phyloP scores from a whole-genome alignment of 2,113 vertebrate species.

The Melanocharis versteri region DNA sequence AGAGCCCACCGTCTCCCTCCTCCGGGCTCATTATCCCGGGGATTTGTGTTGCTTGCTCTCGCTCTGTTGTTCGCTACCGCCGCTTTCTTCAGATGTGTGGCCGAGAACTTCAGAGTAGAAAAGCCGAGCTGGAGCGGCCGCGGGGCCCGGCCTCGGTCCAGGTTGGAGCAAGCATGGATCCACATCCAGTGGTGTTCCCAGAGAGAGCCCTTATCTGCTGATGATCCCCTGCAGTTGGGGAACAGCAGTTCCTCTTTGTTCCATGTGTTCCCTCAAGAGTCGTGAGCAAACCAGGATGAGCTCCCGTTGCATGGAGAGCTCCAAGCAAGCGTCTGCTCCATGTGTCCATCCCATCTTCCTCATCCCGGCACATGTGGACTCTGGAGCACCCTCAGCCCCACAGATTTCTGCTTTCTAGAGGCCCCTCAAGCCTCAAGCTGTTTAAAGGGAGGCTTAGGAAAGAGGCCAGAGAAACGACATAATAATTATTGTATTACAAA shows the following conservation, averaged over 20 bases:
- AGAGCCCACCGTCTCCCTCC: conserved; percentile 59
- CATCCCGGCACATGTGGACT: fast-evolving
- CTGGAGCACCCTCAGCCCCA: background rate
- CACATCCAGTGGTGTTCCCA: background rate
- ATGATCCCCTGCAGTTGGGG: fast-evolving
- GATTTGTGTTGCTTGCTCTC: conserved; percentile 41
- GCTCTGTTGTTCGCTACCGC: conserved; percentile 16
- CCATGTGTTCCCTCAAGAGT: fast-evolving
- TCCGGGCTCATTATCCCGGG: conserved; percentile 39
- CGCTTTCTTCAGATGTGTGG: background rate
- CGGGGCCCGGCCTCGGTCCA: fast-evolving
- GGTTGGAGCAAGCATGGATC: background rate
- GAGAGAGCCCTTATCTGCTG: background rate
- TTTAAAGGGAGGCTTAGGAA: conserved; percentile 50
- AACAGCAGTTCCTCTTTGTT: background rate
- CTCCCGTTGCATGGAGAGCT: background rate
- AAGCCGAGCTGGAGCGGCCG: background rate
- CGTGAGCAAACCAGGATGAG: background rate
- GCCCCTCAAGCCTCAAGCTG: background rate
- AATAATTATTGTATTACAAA: conserved; percentile 64
- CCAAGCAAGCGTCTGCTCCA: fast-evolving
- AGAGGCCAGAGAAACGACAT: conserved; percentile 38
- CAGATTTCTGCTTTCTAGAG: background rate
- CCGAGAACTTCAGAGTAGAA: background rate
- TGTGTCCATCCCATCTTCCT: background rate